Percentiles rank a stretch among this genome's conserved stretches.
Conservation (phyloP, 2,113 vertebrate species). For the Lasiurus cinereus region DNA sequence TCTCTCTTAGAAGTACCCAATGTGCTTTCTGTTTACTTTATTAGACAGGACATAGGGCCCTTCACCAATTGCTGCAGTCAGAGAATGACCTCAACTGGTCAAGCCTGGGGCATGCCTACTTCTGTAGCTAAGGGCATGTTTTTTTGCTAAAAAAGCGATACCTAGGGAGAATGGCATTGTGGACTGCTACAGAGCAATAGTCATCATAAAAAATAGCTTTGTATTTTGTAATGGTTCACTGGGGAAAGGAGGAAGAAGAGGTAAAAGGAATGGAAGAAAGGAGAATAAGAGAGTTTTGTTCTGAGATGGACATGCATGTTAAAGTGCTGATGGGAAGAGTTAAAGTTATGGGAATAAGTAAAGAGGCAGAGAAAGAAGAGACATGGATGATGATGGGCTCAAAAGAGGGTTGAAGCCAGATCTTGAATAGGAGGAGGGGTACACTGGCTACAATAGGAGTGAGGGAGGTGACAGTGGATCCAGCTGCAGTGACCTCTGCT, state of each 20-base stretch:
- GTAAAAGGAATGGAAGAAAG: neutral
- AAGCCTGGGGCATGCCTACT: neutral
- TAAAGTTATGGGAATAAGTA: neutral
- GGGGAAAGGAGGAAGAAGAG: neutral
- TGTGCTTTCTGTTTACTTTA: slow-evolving; percentile 40
- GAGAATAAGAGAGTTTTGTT: slow-evolving; percentile 13
- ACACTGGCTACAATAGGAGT: neutral
- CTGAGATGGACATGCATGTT: neutral
- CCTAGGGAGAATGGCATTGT: neutral
- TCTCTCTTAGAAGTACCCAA: neutral
- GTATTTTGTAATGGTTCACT: neutral
- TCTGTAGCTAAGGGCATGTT: neutral
- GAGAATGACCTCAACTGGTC: neutral
- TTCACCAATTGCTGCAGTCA: neutral
- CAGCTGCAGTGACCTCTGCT: neutral
- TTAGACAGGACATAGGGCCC: neutral
- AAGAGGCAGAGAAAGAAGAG: neutral
- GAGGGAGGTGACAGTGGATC: neutral
- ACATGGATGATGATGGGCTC: neutral
- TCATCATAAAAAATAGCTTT: neutral
- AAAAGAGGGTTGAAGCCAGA: neutral
- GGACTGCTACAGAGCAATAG: neutral
- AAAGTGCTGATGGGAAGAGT: neutral
- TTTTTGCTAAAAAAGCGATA: neutral
- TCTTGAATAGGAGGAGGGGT: neutral